Percentiles rank a stretch among this genome's conserved stretches.
Conservation (phyloP, 2,797 vertebrate genomes). For the Triplophysa yarkandensis region DNA sequence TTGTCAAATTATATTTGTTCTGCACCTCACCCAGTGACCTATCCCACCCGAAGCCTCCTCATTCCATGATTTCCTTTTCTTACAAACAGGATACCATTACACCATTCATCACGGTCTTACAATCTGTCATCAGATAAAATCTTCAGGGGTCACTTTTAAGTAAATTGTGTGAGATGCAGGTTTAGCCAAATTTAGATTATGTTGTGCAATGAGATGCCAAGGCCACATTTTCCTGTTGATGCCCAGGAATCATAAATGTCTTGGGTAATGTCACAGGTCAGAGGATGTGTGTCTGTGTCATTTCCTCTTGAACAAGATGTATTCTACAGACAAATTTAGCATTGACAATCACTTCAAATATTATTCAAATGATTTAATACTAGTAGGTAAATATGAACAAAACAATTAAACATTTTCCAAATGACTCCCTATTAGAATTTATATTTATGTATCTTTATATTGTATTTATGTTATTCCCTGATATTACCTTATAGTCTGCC, state of each 20-base stretch:
- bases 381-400: neutral
- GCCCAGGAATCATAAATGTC: conserved; percentile 68
- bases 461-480: neutral
- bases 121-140: conserved; percentile 12
- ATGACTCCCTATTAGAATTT: neutral
- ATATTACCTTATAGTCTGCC: too few species aligned
- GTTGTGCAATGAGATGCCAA: conserved; percentile 51
- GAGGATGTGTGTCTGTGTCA: conserved; percentile 73
- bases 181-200: conserved; percentile 37
- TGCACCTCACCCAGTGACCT: conserved; percentile 31
- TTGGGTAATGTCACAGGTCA: conserved; percentile 69
- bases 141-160: neutral
- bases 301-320: conserved; percentile 61
- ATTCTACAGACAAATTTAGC: conserved; percentile 52
- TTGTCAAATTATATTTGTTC: conserved; percentile 37
- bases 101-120: neutral
- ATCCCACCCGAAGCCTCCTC: conserved; percentile 8
- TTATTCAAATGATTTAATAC: neutral
- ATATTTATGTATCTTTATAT: too few species aligned
- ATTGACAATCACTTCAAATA: conserved; percentile 35
- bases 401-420: neutral
- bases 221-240: conserved; percentile 79
- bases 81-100: conserved; percentile 51
- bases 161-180: conserved; percentile 2
- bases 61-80: conserved; percentile 22